Percentiles rank a stretch among this genome's conserved stretches.
These are phyloP conservation scores for Sebastes schlegelii DNA, from an alignment of 2,113 vertebrate genomes.

Conservation along the genomic window DNA sequence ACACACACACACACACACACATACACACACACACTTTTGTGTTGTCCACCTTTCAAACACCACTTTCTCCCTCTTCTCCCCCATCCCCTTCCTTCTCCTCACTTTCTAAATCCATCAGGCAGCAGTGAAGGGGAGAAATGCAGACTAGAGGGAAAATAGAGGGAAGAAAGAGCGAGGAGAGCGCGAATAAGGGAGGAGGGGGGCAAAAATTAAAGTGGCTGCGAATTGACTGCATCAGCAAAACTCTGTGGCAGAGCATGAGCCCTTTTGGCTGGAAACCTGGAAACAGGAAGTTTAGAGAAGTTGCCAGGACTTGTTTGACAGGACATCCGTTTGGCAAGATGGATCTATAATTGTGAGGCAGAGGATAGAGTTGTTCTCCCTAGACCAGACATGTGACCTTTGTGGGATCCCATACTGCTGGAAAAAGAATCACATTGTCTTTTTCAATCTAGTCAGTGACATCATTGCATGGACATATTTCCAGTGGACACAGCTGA, in stretches of 20 bases:
- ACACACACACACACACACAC: constrained; percentile 19
- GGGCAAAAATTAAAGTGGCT: constrained; percentile 34
- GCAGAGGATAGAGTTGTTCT: constrained; percentile 13
- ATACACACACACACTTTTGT: constrained; percentile 39
- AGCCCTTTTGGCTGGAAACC: constrained; percentile 53
- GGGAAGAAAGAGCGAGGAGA: constrained; percentile 33
- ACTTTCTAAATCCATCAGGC: constrained; percentile 63
- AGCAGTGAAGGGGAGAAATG: constrained; percentile 67
- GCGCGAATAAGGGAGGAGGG: background rate
- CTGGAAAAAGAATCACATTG: background rate
- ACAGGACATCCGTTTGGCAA: constrained; percentile 42
- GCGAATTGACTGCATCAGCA: constrained; percentile 71
- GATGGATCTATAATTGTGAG: constrained; percentile 32
- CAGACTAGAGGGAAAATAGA: constrained; percentile 69
- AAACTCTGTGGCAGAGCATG: constrained; percentile 42
- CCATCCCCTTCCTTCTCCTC: constrained; percentile 8
- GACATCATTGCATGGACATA: constrained; percentile 22
- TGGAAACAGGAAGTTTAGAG: constrained; percentile 44
- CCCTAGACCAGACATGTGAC: constrained; percentile 25
- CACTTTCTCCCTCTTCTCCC: constrained; percentile 25
- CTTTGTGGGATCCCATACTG: constrained; percentile 13
- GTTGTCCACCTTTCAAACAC: constrained; percentile 50
- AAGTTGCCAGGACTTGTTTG: constrained; percentile 45
- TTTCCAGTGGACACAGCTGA: constrained; percentile 41
- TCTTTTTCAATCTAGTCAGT: constrained; percentile 20